Evolutionary conservation across 2,888 invertebrate species (phyloP), one percentile per base, ranked within the genome.

Genomic region (Leptinotarsa juncta): DNA sequence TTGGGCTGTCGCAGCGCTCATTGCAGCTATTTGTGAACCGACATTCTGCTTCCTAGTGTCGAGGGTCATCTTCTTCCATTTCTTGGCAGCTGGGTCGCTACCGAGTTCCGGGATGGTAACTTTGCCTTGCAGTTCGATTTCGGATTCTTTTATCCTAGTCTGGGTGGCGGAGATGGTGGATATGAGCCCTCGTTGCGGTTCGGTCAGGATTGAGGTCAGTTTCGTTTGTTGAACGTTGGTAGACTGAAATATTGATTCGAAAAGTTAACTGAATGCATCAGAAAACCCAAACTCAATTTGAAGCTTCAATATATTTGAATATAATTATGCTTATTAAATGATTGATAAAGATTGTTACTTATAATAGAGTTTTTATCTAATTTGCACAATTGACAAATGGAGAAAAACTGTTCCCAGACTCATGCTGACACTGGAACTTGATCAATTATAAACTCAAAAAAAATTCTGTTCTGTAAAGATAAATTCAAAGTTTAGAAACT

Each of bases 1-100:
- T 88, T 98, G 97, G 12, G 99, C 99, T 0, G 99, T 99, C 72
- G 99, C 99, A 0, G 99, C 99, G 89, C 97, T 99, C 98, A 99
- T 99, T 74, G 98, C 98, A 5, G 98, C 98, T 83, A 99, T 95
- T 88, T 99, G 97, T 70, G 97, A 97, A 79, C 96, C 96, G 73
- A 99, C 97, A 81, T 95, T 97, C 89, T 99, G 98, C 88, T 97
- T 96, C 88, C 96, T 96, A 72, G 97, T 95, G 88, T 98, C 98
- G 88, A 98, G 90, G 2, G 96, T 96, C 78, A 96, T 95, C 86
- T 97, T 96, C 88, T 96, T 96, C 97, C 98, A 98, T 89, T 96
- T 95, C 82, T 95, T 91, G 0, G 97, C 95, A 1, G 95, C 94
- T 55, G 95, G 92, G 88, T 97, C 97, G 42, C 91, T 93, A 26